Base-by-base conservation (phyloP, 2,888 invertebrate species). In the Latrodectus elegans region DNA sequence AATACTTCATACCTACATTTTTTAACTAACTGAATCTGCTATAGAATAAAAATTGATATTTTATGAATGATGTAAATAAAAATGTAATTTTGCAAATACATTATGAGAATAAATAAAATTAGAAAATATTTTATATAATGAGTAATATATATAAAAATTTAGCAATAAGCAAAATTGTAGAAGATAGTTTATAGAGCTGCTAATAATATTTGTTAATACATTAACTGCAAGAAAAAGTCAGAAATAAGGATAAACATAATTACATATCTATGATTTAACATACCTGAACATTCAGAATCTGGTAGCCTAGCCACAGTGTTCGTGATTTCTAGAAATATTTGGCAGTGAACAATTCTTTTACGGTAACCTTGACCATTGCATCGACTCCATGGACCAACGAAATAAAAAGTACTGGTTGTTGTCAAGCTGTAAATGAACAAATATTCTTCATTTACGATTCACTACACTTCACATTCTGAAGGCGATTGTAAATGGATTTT, bases 351-450 rank as follows among this genome's bases (percentile, higher is more conserved):
- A 91, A 95, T 95, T 55, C 98, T 95, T 89, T 95, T 95, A 17
- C 96, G 94, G 90, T 95, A 94, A 0, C 98, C 99, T 92, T 96
- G 96, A 0, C 98, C 98, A 91, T 96, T 97, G 93, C 99, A 99
- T 0, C 96, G 95, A 4, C 97, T 95, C 98, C 98, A 99, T 78
- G 96, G 96, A 88, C 97, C 97, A 89, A 96, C 95, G 91, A 97
- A 95, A 93, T 96, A 53, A 8, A 22, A 26, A n/a, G 70, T 65
- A 12, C 51, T 70, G 15, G 76, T 51, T 1, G 75, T 55, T 1
- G 86, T 67, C 14, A 87, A 67, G 17, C 86, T 86, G 26, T 1
- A 68, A 68, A 72, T 26, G 22, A 15, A 22, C 0, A 49, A 17
- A n/a, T n/a, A 73, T 49, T 14, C 22, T 14, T 9, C 22, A 2